Evolutionary conservation across 2,888 invertebrate species (phyloP), one percentile per base, ranked within the genome.

Genomic region (Hipparchia semele): DNA sequence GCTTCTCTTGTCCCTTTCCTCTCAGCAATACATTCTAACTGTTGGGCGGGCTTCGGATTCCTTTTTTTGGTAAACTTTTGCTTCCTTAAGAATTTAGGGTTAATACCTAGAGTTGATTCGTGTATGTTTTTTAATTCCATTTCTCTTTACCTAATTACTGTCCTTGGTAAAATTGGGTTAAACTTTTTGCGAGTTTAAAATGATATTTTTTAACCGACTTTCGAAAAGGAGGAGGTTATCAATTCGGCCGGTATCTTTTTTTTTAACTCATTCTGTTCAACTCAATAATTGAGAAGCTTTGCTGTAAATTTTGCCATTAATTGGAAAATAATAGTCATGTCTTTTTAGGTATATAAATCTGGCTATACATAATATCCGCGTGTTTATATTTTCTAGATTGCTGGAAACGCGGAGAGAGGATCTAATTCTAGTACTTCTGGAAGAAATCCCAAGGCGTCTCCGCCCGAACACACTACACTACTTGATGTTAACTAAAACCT

Each of bases 41-140:
- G 97, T 85, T 96, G 96, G 67, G 95, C 96, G 39, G 97, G 96
- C 81, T 96, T 97, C 78, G 98, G 94, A 92, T 99, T 99, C 84
- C 98, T 98, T 90, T 98, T 99, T 90, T 98, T 98, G 78, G 98
- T 98, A 92, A 98, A 99, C 87, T 98, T 96, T 90, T 99, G 97
- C 91, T 99, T 99, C 83, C 96, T 97, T 90, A 99, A 94, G 94
- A 99, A 99, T 92, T 99, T 99, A 65, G 98, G 96, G 90, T 99
- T 99, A 96, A 99, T 98, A 23, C 23, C 23, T 23, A 23, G 23
- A 23, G 23, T 23, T 23, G 23, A 23, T 23, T 23, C 23, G 23
- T 23, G 23, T 23, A 23, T 23, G 23, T 23, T 23, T 49, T 6
- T 9, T 8, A 49, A 49, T 49, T 49, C 5, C 6, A 49, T 8